Evolutionary conservation across 2,888 invertebrate genomes (phyloP), one percentile per base, ranked within the genome.

Genomic region (Dynastes hyllus): DNA sequence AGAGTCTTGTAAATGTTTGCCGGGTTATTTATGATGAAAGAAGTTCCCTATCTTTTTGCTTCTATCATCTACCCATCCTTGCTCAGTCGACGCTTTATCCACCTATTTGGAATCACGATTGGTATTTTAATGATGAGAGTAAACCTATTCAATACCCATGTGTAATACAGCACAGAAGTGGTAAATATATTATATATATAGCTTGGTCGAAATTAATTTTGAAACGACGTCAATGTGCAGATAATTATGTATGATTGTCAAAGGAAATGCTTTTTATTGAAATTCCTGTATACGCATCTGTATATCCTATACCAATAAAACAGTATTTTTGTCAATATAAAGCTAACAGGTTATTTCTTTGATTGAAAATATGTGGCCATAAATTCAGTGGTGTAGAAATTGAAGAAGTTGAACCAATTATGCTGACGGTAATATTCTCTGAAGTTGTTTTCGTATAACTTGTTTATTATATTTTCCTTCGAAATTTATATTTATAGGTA

Each of bases 11-110:
- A 67, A 67, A 67, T 67, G 66, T 67, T 67, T 67, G 66, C 45
- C 45, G 66, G 45, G 66, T 67, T 67, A 67, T 67, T 67, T 67
- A 67, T 40, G 66, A 67, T 67, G 66, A 67, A 67, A 67, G 66
- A 40, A 67, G 45, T 45, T 63, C 63, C 55, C n/a, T 58, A 16
- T 16, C 22, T 58, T 58, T 58, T 58, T 6, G 22, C 22, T 27
- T 58, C 55, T 22, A 22, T 22, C 22, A 58, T 58, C 55, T 58
- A 22, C 22, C 55, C 22, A 22, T 58, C 55, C 22, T 58, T 58
- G 8, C n/a, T 22, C 55, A 58, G 13, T 58, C 55, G 22, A 58
- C 55, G 55, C 55, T 58, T 58, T 58, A 22, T 22, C 55, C 55
- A 6, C 22, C 55, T 22, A 58, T 58, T 58, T 58, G 3, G 55